A percentile compares a stretch with the other conserved stretches of the same genome.
These are phyloP conservation scores for Turritopsis dohrnii DNA, from an alignment of 30 jellyfish, hydroid and myxozoan genomes.

Conservation along the genomic window DNA sequence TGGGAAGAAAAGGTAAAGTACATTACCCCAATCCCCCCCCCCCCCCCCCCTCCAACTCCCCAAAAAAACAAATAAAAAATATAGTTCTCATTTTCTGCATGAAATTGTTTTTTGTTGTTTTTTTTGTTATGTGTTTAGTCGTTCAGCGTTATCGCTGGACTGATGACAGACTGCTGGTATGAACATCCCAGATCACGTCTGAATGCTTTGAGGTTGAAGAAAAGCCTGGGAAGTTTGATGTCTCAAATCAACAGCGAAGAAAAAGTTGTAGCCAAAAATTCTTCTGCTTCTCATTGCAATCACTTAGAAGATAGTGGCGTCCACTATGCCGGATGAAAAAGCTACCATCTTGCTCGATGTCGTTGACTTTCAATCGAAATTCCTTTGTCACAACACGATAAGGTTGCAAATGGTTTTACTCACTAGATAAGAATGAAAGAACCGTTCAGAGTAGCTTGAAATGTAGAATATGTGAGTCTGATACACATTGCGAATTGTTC, in stretches of 20 bases:
- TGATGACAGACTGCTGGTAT: slow-evolving; percentile 95
- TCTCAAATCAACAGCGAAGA: slow-evolving; percentile 23
- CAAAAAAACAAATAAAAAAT: too few species aligned
- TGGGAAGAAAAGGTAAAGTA: slow-evolving; percentile 62
- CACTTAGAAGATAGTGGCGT: background rate
- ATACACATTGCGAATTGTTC: too few species aligned
- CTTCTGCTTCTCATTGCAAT: background rate
- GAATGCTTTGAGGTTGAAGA: slow-evolving; percentile 78
- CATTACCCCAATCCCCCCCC: too few species aligned
- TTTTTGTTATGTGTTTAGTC: slow-evolving; percentile 51
- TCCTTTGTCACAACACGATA: too few species aligned
- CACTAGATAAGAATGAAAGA: too few species aligned
- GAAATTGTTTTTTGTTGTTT: background rate
- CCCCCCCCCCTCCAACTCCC: background rate
- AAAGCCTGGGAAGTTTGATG: slow-evolving; percentile 70
- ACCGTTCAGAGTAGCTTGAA: too few species aligned
- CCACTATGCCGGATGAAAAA: too few species aligned
- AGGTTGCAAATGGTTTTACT: too few species aligned
- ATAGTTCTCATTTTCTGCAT: background rate
- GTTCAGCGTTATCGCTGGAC: slow-evolving; percentile 31
- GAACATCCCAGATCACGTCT: slow-evolving; percentile 86
- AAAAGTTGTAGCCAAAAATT: background rate
- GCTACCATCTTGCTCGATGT: too few species aligned
- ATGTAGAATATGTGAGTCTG: too few species aligned
- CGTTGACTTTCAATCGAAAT: too few species aligned